A percentile compares a stretch with the other conserved stretches of the same genome.
Evolutionary conservation across 2,888 invertebrate species (phyloP).

Genomic region (Rotaria socialis): DNA sequence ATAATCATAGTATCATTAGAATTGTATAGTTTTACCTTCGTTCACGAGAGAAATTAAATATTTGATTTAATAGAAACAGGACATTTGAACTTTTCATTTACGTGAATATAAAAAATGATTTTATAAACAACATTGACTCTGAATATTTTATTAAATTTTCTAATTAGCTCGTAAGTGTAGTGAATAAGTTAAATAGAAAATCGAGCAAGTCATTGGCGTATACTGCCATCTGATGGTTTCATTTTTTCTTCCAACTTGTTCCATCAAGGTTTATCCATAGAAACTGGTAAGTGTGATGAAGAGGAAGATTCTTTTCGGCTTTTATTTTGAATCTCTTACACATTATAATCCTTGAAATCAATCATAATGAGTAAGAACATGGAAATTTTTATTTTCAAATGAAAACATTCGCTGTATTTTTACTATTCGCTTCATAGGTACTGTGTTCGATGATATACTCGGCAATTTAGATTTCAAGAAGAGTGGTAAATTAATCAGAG

Average conservation of each 20-base stretch:
- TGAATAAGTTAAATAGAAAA: no score
- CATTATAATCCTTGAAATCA: not conserved
- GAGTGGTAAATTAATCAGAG: not conserved
- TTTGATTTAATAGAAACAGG: no score
- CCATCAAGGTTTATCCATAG: not conserved
- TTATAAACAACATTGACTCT: no score
- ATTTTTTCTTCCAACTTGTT: not conserved
- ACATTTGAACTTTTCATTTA: no score
- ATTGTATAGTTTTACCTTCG: no score
- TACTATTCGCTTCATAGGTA: not conserved
- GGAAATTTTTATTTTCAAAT: not conserved
- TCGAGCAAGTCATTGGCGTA: not conserved
- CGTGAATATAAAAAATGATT: no score
- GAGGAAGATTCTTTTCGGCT: not conserved
- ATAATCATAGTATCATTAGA: no score
- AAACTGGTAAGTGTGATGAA: not conserved
- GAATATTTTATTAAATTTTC: no score
- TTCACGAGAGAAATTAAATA: no score
- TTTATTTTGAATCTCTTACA: not conserved
- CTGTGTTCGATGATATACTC: not conserved
- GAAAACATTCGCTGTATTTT: no score
- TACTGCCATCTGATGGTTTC: not conserved
- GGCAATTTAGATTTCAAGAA: not conserved
- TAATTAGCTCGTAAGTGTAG: no score
- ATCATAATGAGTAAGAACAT: conserved; percentile 3